Evolutionary conservation across 2,888 invertebrate species (phyloP), one percentile per base, ranked within the genome.

Genomic region (Scelioninae gen. 2): DNA sequence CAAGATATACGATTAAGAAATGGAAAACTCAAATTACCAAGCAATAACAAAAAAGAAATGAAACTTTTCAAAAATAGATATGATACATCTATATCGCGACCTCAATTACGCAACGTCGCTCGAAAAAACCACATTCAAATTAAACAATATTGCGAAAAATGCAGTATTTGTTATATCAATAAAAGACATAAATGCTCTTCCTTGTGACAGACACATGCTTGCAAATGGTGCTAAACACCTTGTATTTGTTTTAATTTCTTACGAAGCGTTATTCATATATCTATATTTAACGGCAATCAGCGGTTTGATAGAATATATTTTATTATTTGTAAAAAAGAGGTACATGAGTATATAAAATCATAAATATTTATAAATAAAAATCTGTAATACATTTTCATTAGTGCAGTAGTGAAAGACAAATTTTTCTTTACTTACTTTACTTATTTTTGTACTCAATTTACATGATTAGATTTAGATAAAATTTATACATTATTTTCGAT

Each of bases 91-190:
- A 7, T 50, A 1, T 28, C 37, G 1, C 46, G 22, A 37, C 43
- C 5, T 48, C 31, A 33, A 15, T 1, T 55, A 16, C 53, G 37
- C 35, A 43, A 53, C 13, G 18, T 15, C 13, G 11, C 39, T 25
- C 45, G 46, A 28, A 18, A 15, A 22, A 37, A 50, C 5, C 72
- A 77, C 39, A 58, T 58, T 10, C 76, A 74, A 15, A 75, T 81
- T 1, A 82, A 81, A 43, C 78, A 76, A n/a, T 79, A 76, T 15
- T 83, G 83, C 55, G 80, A 81, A 0, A 77, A 73, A 25, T 83
- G 83, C 50, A 78, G 77, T 33, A 45, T 63, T 18, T 78, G 76
- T 19, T 82, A 82, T 37, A 53, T 58, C n/a, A 82, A 78, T 48
- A 80, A 75, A 39, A 81, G 81, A n/a, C 82, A 83, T 46, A 69